These are phyloP conservation scores for Drosophila ananassae DNA, from an alignment of 1,140 invertebrate genomes.

Conservation along the genomic window DNA sequence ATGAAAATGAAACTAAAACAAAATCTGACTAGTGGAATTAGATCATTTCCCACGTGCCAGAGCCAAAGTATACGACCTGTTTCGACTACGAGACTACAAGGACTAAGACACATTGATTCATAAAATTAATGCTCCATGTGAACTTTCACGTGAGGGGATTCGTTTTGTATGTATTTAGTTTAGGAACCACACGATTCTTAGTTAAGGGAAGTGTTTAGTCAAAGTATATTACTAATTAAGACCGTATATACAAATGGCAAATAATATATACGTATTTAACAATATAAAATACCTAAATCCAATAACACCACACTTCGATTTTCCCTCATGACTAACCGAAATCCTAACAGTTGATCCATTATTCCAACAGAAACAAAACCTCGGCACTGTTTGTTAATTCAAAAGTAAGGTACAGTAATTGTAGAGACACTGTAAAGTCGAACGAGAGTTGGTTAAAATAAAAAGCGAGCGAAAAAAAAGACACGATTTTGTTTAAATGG, in stretches of 20 bases:
- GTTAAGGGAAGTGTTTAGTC: constrained; percentile 47
- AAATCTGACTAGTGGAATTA: constrained; percentile 1
- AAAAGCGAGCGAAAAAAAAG: constrained; percentile 56
- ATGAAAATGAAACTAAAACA: constrained; percentile 17
- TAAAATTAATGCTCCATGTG: background rate
- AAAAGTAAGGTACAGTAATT: constrained; percentile 45
- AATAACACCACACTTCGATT: background rate
- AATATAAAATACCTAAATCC: constrained; percentile 24
- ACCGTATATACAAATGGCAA: constrained; percentile 12
- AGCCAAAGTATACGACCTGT: constrained; percentile 56
- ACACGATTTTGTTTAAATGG: constrained; percentile 5
- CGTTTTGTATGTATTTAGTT: constrained; percentile 48
- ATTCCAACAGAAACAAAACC: constrained; percentile 26
- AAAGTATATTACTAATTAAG: constrained; percentile 22
- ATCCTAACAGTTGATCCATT: constrained; percentile 27
- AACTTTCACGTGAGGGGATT: constrained; percentile 27
- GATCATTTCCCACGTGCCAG: constrained; percentile 20
- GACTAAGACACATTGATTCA: background rate
- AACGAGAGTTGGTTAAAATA: constrained; percentile 57
- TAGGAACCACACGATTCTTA: constrained; percentile 19
- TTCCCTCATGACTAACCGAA: constrained; percentile 6
- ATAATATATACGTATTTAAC: constrained; percentile 12
- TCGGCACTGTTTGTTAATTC: constrained; percentile 61
- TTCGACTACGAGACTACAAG: no score
- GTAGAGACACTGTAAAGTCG: constrained; percentile 13